Evolutionary conservation across 2,888 invertebrate genomes (phyloP).

Genomic region (Eustalomyia histrio): DNA sequence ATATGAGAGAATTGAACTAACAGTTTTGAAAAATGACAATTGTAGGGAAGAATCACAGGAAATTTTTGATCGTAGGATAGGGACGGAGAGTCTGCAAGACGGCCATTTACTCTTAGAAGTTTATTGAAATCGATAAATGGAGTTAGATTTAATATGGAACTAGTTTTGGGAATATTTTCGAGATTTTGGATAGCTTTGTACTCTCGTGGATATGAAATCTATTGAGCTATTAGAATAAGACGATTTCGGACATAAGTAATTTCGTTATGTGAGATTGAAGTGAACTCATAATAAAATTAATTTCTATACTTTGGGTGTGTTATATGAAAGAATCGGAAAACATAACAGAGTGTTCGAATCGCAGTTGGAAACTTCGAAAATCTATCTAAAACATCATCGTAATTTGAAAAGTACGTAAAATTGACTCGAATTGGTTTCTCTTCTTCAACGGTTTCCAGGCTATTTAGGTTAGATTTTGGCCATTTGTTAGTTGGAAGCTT

Average conservation of each 20-base stretch:
- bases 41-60: neutral
- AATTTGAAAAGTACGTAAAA: neutral
- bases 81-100: slow-evolving; percentile 11
- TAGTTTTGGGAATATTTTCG: neutral
- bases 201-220: neutral
- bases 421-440: neutral
- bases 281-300: neutral
- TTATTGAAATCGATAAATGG: slow-evolving; percentile 16
- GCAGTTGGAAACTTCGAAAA: slow-evolving; percentile 10
- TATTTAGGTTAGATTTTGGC: too few species aligned
- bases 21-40: slow-evolving; percentile 1
- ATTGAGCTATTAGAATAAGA: slow-evolving; percentile 1
- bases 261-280: neutral
- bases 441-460: slow-evolving; percentile 4
- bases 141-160: slow-evolving; percentile 1
- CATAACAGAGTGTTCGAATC: neutral
- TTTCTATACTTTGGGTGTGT: neutral
- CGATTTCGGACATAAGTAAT: neutral
- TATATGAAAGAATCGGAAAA: slow-evolving; percentile 5
- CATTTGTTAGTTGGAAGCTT: too few species aligned
- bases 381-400: neutral
- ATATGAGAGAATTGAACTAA: slow-evolving; percentile 1
- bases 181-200: neutral
- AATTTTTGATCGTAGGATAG: neutral
- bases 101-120: neutral